phyloP scores from a whole-genome alignment of 2,797 vertebrate species.

The Calcarius lapponicus region DNA sequence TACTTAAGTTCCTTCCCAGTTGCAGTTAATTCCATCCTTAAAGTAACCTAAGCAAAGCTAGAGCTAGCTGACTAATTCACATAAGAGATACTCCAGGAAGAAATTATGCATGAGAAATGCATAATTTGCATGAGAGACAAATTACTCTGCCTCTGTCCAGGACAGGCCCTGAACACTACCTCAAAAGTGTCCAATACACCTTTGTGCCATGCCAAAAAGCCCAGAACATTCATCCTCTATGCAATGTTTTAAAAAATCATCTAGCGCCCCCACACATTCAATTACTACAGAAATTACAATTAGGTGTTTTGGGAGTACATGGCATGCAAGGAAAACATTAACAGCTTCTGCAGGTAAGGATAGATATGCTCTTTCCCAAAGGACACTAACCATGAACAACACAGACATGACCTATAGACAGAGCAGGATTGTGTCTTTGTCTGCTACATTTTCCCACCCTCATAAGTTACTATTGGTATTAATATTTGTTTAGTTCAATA shows the following conservation, averaged over 20 bases:
- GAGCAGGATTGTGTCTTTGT: not conserved
- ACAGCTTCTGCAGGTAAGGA: not conserved
- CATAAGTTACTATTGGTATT: not conserved
- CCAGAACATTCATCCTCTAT: not conserved
- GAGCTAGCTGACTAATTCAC: not conserved
- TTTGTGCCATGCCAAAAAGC: not conserved
- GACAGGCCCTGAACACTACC: not conserved
- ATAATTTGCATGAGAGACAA: not conserved
- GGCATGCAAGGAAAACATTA: not conserved
- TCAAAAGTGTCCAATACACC: not conserved
- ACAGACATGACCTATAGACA: not conserved
- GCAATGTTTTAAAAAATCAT: not conserved
- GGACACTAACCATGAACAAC: not conserved
- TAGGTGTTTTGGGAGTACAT: not conserved
- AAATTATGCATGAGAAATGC: not conserved
- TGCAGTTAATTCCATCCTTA: not conserved
- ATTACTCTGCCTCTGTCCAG: not conserved
- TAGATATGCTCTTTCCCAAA: not conserved
- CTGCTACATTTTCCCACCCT: not conserved
- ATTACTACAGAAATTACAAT: not conserved
- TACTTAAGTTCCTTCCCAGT: not conserved
- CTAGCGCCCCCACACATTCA: fast-evolving
- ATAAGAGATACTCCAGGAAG: not conserved
- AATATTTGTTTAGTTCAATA: not conserved
- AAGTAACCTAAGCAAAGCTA: not conserved